A percentile compares a stretch with the other conserved stretches of the same genome.
These are phyloP conservation scores for Agrotis puta DNA, from an alignment of 2,888 invertebrate genomes.

Conservation along the genomic window DNA sequence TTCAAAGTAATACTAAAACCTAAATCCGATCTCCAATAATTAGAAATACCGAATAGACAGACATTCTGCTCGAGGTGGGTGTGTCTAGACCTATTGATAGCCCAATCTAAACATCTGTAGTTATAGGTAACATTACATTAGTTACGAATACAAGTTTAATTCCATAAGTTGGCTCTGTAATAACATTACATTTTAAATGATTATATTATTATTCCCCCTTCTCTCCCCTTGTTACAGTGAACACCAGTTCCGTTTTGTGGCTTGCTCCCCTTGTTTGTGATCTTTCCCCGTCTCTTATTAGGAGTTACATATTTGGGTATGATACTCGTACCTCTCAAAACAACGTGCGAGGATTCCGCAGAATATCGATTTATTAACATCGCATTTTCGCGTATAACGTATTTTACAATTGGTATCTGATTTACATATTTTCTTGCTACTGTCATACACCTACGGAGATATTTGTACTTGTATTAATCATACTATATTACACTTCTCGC, in stretches of 20 bases:
- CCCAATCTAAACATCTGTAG: not conserved
- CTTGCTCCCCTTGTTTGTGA: no score
- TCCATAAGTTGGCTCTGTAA: not conserved
- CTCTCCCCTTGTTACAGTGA: not conserved
- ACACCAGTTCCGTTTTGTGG: no score
- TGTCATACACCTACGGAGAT: not conserved
- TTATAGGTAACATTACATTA: not conserved
- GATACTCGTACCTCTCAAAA: not conserved
- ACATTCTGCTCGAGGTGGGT: not conserved
- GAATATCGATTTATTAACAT: constrained; percentile 32
- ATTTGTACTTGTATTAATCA: constrained; percentile 3
- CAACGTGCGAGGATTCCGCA: not conserved
- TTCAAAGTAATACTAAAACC: not conserved
- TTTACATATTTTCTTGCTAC: not conserved
- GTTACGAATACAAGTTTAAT: not conserved
- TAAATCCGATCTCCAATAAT: constrained; percentile 29
- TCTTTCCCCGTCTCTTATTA: no score
- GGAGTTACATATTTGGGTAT: constrained; percentile 15
- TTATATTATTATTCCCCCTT: not conserved
- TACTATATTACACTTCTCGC: not conserved
- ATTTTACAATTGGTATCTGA: not conserved
- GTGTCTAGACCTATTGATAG: no score
- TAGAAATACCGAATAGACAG: constrained; percentile 8
- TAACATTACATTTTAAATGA: constrained; percentile 4
- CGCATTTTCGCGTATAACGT: constrained; percentile 11